These are phyloP conservation scores for Halichoerus grypus DNA, from an alignment of 2,113 vertebrate genomes.

Conservation along the genomic window DNA sequence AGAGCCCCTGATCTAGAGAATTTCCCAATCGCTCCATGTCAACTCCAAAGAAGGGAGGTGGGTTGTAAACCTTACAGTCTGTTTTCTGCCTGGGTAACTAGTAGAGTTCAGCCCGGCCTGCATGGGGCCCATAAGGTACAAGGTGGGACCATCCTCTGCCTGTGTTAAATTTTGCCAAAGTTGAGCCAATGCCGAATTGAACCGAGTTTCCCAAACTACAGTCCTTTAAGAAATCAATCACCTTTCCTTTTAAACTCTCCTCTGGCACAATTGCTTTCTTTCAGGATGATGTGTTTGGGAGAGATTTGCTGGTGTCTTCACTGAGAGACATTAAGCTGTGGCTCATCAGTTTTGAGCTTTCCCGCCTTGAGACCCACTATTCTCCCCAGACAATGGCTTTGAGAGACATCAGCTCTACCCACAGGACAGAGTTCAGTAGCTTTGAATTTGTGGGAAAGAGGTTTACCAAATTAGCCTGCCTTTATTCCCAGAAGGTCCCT, in stretches of 20 bases:
- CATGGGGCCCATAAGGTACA: not conserved
- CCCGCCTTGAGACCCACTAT: not conserved
- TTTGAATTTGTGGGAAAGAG: not conserved
- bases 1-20: not conserved
- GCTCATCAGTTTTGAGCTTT: not conserved
- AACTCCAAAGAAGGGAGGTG: not conserved
- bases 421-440: not conserved
- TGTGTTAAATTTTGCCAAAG: not conserved
- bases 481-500: not conserved
- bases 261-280: not conserved
- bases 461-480: not conserved
- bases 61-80: not conserved
- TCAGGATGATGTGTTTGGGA: not conserved
- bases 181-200: not conserved
- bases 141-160: not conserved
- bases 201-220: not conserved
- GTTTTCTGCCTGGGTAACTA: rapidly evolving
- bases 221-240: not conserved
- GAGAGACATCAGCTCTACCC: not conserved
- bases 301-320: not conserved
- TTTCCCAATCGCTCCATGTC: not conserved
- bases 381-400: not conserved
- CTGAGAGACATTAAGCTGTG: not conserved
- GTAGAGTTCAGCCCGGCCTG: not conserved
- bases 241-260: not conserved